Base-by-base conservation (phyloP, 2,888 invertebrate genomes). In the Drosophila melanosoma region DNA sequence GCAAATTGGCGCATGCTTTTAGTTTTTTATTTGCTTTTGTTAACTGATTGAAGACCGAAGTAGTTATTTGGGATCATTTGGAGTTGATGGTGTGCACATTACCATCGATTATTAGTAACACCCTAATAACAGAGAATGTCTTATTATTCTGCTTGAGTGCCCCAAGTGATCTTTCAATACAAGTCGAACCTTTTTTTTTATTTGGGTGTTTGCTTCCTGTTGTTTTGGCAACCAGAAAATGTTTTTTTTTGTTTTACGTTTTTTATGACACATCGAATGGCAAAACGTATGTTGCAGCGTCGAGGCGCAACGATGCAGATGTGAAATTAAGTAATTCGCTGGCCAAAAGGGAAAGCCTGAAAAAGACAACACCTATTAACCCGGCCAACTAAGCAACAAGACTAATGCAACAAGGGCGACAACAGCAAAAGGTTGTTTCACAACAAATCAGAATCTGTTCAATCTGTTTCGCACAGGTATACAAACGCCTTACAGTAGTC, bases 331-430 rank as follows among this genome's bases (percentile, higher is more conserved):
- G 45, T 45, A 45, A 45, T 57, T 20, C 42, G 38, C 35, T 49
- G 71, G 57, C 29, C 54, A 62, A 59, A 23, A 54, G 68, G 64
- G 85, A 79, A 85, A 73, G 69, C 62, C 60, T 23, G 71, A 65
- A 69, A 70, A 84, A 88, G 86, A 82, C 83, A 71, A 82, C 81
- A 87, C 83, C 77, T 83, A 89, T 85, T 83, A 85, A 58, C 56
- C 56, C 74, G 63, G 32, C 57, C 65, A 60, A 33, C 49, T 35
- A 15, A 32, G 57, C 26, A 26, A 26, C 26, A 26, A 33, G 23
- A 52, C 12, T 38, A 8, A 15, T 2, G 40, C n/a, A 10, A 2
- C 4, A 40, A 45, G n/a, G 40, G 17, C n/a, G 5, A 11, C 8
- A 17, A 17, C 3, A 12, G n/a, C 29, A 51, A 59, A 54, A 29